phyloP scores from a whole-genome alignment of 2,797 vertebrate species.

The Hapalemur alaotrensis region DNA sequence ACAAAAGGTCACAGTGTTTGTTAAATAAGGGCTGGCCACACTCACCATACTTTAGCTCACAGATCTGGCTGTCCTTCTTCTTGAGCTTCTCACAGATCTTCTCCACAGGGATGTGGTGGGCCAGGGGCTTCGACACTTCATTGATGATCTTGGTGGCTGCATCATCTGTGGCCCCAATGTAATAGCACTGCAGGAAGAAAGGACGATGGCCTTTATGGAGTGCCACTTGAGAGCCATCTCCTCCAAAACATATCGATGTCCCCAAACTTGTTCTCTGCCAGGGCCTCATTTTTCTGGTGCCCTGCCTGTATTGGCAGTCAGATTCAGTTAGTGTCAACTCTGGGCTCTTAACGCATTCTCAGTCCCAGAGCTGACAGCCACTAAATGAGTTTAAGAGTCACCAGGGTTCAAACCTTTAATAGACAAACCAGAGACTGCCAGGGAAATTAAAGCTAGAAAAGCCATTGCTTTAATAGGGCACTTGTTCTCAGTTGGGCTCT shows the following conservation, averaged over 20 bases:
- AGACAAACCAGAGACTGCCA: not conserved
- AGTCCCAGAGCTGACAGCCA: not conserved
- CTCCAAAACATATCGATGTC: not conserved
- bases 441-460: not conserved
- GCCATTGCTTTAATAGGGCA: not conserved
- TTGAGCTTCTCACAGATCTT: constrained; percentile 98
- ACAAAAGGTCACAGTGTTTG: too few relatives aligned
- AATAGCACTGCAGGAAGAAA: constrained; percentile 92
- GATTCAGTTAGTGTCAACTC: not conserved
- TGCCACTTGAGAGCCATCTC: not conserved
- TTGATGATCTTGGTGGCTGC: constrained; percentile 98
- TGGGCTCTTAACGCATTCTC: not conserved
- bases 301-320: not conserved
- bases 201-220: constrained; percentile 3
- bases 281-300: not conserved
- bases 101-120: constrained; percentile 94
- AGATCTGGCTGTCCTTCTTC: constrained; percentile 98
- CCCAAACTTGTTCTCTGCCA: not conserved
- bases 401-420: not conserved
- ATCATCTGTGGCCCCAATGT: constrained; percentile 95
- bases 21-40: not conserved
- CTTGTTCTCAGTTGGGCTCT: not conserved
- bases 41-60: constrained; percentile 97
- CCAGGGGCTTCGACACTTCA: constrained; percentile 95
- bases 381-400: not conserved